Percentiles rank a stretch among this genome's conserved stretches.
Evolutionary conservation across 1,140 invertebrate species (phyloP).

Genomic region (Euwallacea similis): DNA sequence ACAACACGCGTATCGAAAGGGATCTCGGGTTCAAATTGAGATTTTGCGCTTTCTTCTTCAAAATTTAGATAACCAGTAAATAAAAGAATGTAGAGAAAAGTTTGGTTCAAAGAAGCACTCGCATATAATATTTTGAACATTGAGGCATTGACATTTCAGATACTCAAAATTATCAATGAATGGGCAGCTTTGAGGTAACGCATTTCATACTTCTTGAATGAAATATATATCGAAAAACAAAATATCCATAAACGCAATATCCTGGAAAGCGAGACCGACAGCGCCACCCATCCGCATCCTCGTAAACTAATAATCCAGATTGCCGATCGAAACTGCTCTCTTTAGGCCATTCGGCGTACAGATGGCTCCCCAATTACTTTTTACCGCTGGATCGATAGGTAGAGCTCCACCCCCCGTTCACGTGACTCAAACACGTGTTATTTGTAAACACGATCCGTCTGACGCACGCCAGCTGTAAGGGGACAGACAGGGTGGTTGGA

Average conservation of each 20-base stretch:
- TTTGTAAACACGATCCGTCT: constrained; percentile 29
- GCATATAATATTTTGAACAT: no score
- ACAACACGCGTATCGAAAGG: no score
- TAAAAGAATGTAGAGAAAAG: no score
- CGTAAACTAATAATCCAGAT: constrained; percentile 30
- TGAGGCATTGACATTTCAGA: no score
- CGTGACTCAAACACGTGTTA: constrained; percentile 31
- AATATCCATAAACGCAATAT: not conserved
- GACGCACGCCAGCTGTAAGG: constrained; percentile 17
- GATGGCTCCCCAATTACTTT: constrained; percentile 36
- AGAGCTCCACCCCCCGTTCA: constrained; percentile 25
- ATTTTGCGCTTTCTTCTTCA: no score
- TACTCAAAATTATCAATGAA: no score
- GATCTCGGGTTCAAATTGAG: no score
- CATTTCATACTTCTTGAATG: no score
- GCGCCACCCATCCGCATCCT: constrained; percentile 9
- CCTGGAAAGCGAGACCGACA: not conserved
- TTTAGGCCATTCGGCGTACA: constrained; percentile 31
- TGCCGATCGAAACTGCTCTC: constrained; percentile 14
- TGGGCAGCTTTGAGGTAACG: no score
- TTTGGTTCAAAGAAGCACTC: no score
- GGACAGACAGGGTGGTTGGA: not conserved
- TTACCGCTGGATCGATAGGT: constrained; percentile 23
- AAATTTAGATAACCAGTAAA: no score
- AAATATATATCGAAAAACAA: no score